Base-by-base conservation (phyloP, 2,888 invertebrate species). In the Calameuta filiformis region DNA sequence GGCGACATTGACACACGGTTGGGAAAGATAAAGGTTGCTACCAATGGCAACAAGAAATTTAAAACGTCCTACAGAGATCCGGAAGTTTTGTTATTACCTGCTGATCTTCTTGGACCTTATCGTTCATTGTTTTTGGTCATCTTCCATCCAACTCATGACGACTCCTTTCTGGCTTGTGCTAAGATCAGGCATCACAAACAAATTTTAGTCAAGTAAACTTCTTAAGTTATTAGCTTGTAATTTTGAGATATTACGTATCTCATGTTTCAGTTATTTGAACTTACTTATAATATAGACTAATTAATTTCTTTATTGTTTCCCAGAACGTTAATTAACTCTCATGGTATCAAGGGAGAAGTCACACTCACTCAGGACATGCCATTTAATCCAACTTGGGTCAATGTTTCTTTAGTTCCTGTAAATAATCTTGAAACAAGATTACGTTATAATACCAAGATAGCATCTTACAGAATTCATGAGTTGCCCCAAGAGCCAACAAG, bases 311-410 rank as follows among this genome's bases (percentile, higher is more conserved):
- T 69, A 75, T 76, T 80, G 76, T 68, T 79, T 90, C 91, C 68
- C 89, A 96, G 97, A 90, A 93, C 94, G 0, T 90, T 95, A 15
- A 94, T 97, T 35, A 95, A 96, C 91, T 94, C 95, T 78, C 95
- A 95, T 71, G 98, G 98, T 6, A 95, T 98, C 34, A 95, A 94
- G 87, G 98, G 98, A 0, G 94, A 95, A 76, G 93, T 98, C 3
- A 94, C 94, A 12, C 94, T 98, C 80, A 94, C 93, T 0, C 98
- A 98, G 91, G 94, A 95, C 56, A 96, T 97, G 0, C 95, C 95
- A 35, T 97, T 96, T 89, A 96, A 97, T 90, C 96, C 97, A 0
- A 97, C 97, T 0, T 96, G 96, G 93, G 92, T 96, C 0, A 95
- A 95, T 88, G 95, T 97, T 85, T 94, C 95, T 69, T 90, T 96